Base-by-base conservation (phyloP, 1,140 invertebrate species). In the Drosophila pruinosa region DNA sequence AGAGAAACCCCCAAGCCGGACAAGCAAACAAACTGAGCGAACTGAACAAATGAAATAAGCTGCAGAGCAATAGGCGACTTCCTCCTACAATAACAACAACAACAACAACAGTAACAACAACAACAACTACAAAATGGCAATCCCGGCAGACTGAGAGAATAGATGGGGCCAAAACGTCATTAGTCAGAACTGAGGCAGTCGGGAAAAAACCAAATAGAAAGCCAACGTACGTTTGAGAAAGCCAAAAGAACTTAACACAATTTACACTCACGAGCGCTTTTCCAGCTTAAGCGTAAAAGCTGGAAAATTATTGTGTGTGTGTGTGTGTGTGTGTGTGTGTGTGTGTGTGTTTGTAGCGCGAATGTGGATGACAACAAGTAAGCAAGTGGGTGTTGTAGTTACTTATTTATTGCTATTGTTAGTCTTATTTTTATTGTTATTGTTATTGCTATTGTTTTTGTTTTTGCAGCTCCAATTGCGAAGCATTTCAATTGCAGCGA, bases 201-300 rank as follows among this genome's bases (percentile, higher is more conserved):
- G 53, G 65, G 38, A 26, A 64, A 77, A 64, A 82, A n/a, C n/a
- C n/a, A n/a, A 85, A 86, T 86, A 85, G 81, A 85, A 85, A 85
- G 82, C 74, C 65, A 76, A 21, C 38, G 34, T 38, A 41, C 75
- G 63, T 38, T 15, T 58, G 72, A 80, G 79, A 85, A 85, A 85
- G 82, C 81, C 82, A 81, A 81, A 85, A 85, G 82, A 88, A 86
- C 81, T 85, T 81, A 85, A 85, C 81, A 85, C 81, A 85, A 80
- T 85, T 85, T 85, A 85, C 81, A 88, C 81, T 85, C 81, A 67
- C 82, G 77, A 88, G 64, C 82, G 81, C 54, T 85, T 86, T 86
- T 85, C 81, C 80, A 54, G 71, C 80, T 76, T 75, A 69, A 83
- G 75, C 78, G 78, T 67, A 83, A 83, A 65, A 68, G 53, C 72